Conservation (phyloP, 2,113 vertebrate species). For the Bagarius yarrelli region DNA sequence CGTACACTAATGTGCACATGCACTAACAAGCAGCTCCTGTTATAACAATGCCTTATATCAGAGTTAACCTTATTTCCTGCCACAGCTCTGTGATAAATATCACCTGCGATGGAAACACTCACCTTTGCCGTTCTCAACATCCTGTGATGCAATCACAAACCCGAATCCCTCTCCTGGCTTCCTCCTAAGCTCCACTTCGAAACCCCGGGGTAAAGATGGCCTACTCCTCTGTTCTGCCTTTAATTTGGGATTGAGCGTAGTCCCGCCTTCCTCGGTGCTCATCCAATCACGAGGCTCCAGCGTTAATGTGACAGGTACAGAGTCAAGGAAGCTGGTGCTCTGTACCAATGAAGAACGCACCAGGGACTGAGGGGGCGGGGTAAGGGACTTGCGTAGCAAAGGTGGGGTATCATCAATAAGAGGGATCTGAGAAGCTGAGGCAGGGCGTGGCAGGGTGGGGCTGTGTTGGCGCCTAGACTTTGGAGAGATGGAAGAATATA, state of each 20-base stretch:
- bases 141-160: constrained; percentile 75
- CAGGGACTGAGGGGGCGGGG: constrained; percentile 36
- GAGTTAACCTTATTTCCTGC: background rate
- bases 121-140: constrained; percentile 63
- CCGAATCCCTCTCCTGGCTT: constrained; percentile 72
- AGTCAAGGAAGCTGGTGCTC: constrained; percentile 78
- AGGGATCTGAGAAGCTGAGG: constrained; percentile 45
- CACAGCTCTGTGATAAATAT: background rate
- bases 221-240: constrained; percentile 42
- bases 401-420: constrained; percentile 30
- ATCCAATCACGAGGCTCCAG: constrained; percentile 71
- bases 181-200: constrained; percentile 73
- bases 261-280: constrained; percentile 64
- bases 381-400: constrained; percentile 29
- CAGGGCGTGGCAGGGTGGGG: constrained; percentile 51
- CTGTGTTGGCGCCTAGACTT: constrained; percentile 60
- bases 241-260: constrained; percentile 45
- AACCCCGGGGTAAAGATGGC: constrained; percentile 32
- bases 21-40: no score
- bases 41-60: background rate
- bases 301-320: constrained; percentile 73
- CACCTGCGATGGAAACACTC: constrained; percentile 44
- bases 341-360: constrained; percentile 63
- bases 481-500: constrained; percentile 54
- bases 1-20: background rate